A percentile compares a stretch with the other conserved stretches of the same genome.
phyloP scores from a whole-genome alignment of 1,140 invertebrate species.

The Euura lappo region DNA sequence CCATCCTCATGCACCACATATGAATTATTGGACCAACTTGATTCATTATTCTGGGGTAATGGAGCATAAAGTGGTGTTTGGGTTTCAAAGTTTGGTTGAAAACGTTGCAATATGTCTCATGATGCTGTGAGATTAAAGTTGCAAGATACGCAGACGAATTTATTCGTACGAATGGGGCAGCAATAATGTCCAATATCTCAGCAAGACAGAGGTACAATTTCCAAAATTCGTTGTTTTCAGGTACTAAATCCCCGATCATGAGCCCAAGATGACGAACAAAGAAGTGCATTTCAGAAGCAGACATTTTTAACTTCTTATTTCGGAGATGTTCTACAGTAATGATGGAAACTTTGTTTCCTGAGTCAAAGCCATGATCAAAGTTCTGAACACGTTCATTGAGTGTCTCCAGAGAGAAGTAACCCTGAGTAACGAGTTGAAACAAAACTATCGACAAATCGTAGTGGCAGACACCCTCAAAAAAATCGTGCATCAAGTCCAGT shows the following conservation, averaged over 20 bases:
- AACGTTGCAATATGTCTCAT: slow-evolving; percentile 26
- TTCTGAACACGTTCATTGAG: neutral
- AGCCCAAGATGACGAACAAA: slow-evolving; percentile 27
- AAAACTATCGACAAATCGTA: slow-evolving; percentile 13
- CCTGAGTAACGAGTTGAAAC: slow-evolving; percentile 18
- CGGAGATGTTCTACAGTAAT: neutral
- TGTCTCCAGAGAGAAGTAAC: slow-evolving; percentile 11
- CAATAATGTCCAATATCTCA: slow-evolving; percentile 16
- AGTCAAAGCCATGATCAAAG: slow-evolving; percentile 1
- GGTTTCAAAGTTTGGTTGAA: slow-evolving; percentile 29
- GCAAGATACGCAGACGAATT: slow-evolving; percentile 16
- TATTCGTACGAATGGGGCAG: neutral
- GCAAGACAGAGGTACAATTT: slow-evolving; percentile 22
- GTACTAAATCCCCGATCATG: slow-evolving; percentile 21
- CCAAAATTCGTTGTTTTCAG: slow-evolving; percentile 24
- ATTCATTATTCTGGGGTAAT: slow-evolving; percentile 36
- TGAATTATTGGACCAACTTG: slow-evolving; percentile 32
- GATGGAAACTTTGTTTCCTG: neutral
- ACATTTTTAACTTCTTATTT: slow-evolving; percentile 26
- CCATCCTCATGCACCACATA: slow-evolving; percentile 36
- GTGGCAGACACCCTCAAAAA: too few species aligned
- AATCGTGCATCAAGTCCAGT: slow-evolving; percentile 16
- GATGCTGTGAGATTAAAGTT: slow-evolving; percentile 30
- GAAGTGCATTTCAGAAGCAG: slow-evolving; percentile 25
- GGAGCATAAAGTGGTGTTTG: slow-evolving; percentile 37